Conservation (phyloP, 1,140 invertebrate species). For the Palaemon carinicauda region DNA sequence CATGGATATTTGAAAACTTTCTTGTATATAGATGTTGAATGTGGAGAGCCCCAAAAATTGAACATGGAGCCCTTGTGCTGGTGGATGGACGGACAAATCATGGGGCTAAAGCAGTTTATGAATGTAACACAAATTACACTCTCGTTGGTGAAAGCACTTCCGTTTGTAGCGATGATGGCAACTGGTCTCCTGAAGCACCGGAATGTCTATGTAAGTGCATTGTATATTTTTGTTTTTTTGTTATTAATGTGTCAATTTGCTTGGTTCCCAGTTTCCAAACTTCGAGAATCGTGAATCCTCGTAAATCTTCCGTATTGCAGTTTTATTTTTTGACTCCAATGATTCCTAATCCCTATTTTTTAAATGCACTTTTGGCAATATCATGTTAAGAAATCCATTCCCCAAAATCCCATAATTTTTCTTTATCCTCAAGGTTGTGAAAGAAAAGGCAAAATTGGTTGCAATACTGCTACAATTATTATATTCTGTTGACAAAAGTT, state of each 20-base stretch:
- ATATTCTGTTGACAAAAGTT: too few species aligned
- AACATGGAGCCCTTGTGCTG: conserved; percentile 77
- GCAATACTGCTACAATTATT: too few species aligned
- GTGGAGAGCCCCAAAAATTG: conserved; percentile 75
- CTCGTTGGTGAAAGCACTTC: conserved; percentile 78
- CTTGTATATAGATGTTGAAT: conserved; percentile 77
- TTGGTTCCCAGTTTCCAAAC: not conserved
- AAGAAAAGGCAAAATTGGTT: too few species aligned
- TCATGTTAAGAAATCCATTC: too few species aligned
- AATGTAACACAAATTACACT: conserved; percentile 85
- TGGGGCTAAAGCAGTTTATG: conserved; percentile 78
- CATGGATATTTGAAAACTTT: not conserved
- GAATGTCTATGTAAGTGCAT: conserved; percentile 76
- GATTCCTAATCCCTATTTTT: too few species aligned
- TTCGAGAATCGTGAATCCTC: not conserved
- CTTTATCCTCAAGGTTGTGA: too few species aligned
- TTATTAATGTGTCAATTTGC: not conserved
- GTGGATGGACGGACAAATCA: conserved; percentile 74
- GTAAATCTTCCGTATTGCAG: not conserved
- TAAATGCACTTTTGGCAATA: too few species aligned
- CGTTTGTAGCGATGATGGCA: conserved; percentile 79
- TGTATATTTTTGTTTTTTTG: too few species aligned
- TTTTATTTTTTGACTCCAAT: too few species aligned
- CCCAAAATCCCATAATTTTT: too few species aligned
- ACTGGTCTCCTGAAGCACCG: conserved; percentile 81